Percentiles rank a stretch among this genome's conserved stretches.
phyloP scores from a whole-genome alignment of 2,113 vertebrate species.

The Corydoras maculifer region DNA sequence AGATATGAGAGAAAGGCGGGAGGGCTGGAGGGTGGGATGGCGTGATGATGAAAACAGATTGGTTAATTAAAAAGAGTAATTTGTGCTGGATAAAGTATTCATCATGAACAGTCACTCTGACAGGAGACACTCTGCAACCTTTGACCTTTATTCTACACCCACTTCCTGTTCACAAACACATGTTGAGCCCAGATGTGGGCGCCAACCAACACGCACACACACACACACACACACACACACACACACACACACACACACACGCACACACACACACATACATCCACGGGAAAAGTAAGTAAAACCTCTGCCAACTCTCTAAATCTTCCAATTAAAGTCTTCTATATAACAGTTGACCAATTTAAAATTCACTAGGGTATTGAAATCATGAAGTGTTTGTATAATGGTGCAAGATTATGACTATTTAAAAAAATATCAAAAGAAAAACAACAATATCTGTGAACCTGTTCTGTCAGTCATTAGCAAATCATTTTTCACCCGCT shows the following conservation, averaged over 20 bases:
- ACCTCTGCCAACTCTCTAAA: no score
- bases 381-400: no score
- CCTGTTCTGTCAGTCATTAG: no score
- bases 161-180: conserved; percentile 80
- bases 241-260: conserved; percentile 34
- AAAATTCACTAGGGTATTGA: no score
- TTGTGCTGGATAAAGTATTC: conserved; percentile 93
- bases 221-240: conserved; percentile 51
- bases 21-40: conserved; percentile 38
- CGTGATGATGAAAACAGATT: conserved; percentile 92
- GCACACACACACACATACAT: conserved; percentile 9
- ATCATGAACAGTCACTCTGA: conserved; percentile 85
- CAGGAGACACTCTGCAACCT: conserved; percentile 83
- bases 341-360: no score
- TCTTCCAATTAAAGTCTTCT: no score
- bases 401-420: no score
- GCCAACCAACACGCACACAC: neutral
- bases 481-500: no score
- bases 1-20: neutral
- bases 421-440: no score
- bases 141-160: conserved; percentile 74
- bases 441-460: no score
- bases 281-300: neutral
- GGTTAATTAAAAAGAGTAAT: conserved; percentile 88
- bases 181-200: conserved; percentile 91